Evolutionary conservation across 2,797 vertebrate species (phyloP), one percentile per base, ranked within the genome.

Genomic region (Pipistrellus kuhlii): DNA sequence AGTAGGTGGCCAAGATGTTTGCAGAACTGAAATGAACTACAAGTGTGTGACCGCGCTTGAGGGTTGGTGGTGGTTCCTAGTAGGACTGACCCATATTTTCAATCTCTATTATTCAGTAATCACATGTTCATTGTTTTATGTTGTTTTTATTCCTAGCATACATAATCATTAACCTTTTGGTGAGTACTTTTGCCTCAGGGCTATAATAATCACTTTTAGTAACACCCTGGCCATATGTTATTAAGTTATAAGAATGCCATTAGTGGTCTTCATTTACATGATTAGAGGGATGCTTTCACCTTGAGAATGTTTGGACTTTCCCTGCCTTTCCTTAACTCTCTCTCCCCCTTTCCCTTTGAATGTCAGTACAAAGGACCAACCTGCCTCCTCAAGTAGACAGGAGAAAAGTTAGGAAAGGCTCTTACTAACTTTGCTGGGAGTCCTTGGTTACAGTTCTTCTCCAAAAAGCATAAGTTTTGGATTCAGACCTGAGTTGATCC

Each of bases 111-210:
- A 76, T 21, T 88, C 51, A 90, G 38, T 53, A 68, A 85, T 92
- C 46, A 62, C 41, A 66, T 59, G 32, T 51, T 66, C 84, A 90
- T 95, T 81, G 72, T 44, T 72, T 90, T 46, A 84, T 30, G 27
- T 86, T 35, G 12, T 88, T 55, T 77, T 77, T 46, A 46, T 44
- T 72, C 93, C 68, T n/a, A 35, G 8, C 41, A 30, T 38, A 87
- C 38, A n/a, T 87, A 64, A 64, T 93, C 46, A 66, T 85, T 90
- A 75, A 92, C 35, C 38, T 72, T 90, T 95, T 80, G 41, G 62
- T 35, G 71, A 80, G 57, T 27, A 83, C 6, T 71, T 78, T 86
- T 69, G 23, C 41, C 44, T 71, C 30, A 76, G 5, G 62, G 51
- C 87, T 72, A 92, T 44, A 84, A 59, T 38, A 55, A 88, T 44